A percentile compares a stretch with the other conserved stretches of the same genome.
Conservation (phyloP, 2,888 invertebrate species). For the Xiphydria camelus region DNA sequence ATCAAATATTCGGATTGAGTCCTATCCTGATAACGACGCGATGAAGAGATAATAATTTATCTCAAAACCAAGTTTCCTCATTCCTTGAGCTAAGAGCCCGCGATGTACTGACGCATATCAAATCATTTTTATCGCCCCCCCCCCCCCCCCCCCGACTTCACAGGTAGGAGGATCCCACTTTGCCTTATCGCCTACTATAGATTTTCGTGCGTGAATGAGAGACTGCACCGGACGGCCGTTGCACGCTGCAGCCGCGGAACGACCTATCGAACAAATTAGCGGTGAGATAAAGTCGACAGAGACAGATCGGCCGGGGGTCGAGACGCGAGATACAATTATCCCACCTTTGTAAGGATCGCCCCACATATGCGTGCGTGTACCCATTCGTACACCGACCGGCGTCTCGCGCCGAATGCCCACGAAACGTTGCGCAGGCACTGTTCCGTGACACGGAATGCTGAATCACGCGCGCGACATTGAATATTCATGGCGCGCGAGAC, state of each 20-base stretch:
- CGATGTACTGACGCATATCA: no score
- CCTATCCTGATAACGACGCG: no score
- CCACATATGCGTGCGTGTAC: conserved; percentile 1
- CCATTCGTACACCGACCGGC: background rate
- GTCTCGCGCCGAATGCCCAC: background rate
- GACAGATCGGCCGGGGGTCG: conserved; percentile 45
- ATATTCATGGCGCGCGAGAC: conserved; percentile 22
- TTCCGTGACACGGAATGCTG: conserved; percentile 16
- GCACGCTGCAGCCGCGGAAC: conserved; percentile 7
- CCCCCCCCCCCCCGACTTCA: background rate
- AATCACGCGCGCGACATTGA: conserved; percentile 16
- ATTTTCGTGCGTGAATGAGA: conserved; percentile 8
- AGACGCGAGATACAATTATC: conserved; percentile 47
- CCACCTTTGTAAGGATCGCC: conserved; percentile 17
- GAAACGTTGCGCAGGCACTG: no score
- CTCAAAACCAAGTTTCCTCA: no score
- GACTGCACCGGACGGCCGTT: background rate
- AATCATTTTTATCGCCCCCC: background rate
- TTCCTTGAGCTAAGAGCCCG: no score
- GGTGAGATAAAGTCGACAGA: conserved; percentile 53
- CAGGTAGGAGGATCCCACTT: background rate
- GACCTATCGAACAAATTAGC: conserved; percentile 51
- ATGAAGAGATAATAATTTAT: no score
- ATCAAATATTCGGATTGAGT: no score
- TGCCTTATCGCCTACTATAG: background rate